phyloP scores from a whole-genome alignment of 1,140 invertebrate species.

The Drosophila suzukii region DNA sequence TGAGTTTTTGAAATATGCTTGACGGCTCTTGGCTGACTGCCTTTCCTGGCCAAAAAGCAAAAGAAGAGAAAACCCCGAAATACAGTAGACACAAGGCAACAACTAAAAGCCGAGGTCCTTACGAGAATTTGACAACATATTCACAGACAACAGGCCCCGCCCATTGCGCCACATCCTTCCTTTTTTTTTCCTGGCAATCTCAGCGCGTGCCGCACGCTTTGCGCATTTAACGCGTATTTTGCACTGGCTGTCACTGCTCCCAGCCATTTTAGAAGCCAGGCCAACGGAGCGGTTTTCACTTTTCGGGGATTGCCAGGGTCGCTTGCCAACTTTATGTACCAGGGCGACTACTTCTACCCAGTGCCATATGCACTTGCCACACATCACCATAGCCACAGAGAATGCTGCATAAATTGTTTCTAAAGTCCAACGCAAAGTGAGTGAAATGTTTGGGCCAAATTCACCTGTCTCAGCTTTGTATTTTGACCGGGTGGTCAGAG shows the following conservation, averaged over 20 bases:
- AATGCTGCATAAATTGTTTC: conserved; percentile 78
- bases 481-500: background rate
- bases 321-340: conserved; percentile 40
- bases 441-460: conserved; percentile 58
- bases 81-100: conserved; percentile 40
- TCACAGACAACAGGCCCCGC: conserved; percentile 56
- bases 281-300: conserved; percentile 12
- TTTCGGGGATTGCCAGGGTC: conserved; percentile 29
- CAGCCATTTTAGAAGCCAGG: conserved; percentile 25
- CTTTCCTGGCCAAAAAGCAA: conserved; percentile 36
- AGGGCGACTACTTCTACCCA: conserved; percentile 7
- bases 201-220: conserved; percentile 79
- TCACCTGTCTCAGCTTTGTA: conserved; percentile 31
- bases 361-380: conserved; percentile 25
- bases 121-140: conserved; percentile 82
- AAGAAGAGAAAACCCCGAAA: background rate
- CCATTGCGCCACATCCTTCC: conserved; percentile 2
- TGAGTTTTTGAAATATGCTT: conserved; percentile 78
- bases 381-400: conserved; percentile 30
- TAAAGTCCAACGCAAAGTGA: conserved; percentile 59
- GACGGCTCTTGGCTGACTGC: conserved; percentile 64
- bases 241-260: conserved; percentile 43
- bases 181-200: conserved; percentile 58
- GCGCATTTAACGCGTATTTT: conserved; percentile 81
- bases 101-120: conserved; percentile 68